Percentiles rank a stretch among this genome's conserved stretches.
phyloP scores from a whole-genome alignment of 2,113 vertebrate genomes.

The Paradoxurus hermaphroditus region DNA sequence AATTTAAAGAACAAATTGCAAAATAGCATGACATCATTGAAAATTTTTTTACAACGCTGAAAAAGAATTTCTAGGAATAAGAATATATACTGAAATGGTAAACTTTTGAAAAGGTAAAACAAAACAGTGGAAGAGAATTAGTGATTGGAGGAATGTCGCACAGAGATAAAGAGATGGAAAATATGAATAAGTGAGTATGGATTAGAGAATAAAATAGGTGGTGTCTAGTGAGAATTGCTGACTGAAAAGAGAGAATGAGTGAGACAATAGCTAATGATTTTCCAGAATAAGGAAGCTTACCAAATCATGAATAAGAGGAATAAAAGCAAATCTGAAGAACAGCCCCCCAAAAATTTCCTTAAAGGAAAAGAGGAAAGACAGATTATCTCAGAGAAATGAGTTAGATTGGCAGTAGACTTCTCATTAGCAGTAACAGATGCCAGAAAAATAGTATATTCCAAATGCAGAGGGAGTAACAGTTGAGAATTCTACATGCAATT shows the following conservation, averaged over 20 bases:
- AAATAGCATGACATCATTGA: not conserved
- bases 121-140: not conserved
- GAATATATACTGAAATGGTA: not conserved
- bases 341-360: not conserved
- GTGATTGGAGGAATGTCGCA: not conserved
- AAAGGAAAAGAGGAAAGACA: not conserved
- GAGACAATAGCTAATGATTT: not conserved
- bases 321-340: not conserved
- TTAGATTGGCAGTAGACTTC: not conserved
- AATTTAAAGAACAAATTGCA: not conserved
- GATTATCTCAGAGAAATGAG: not conserved
- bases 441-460: not conserved
- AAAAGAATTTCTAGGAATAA: conserved; percentile 17
- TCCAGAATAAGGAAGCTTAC: not conserved
- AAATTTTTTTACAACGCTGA: not conserved
- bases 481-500: not conserved
- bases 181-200: not conserved
- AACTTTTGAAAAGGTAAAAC: not conserved
- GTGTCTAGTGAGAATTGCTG: not conserved
- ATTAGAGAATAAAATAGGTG: not conserved
- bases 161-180: not conserved
- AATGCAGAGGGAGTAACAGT: not conserved
- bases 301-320: not conserved
- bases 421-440: not conserved
- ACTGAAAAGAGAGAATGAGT: not conserved